Percentiles rank a stretch among this genome's conserved stretches.
Evolutionary conservation across 2,113 vertebrate genomes (phyloP).

Genomic region (Dipodomys merriami): DNA sequence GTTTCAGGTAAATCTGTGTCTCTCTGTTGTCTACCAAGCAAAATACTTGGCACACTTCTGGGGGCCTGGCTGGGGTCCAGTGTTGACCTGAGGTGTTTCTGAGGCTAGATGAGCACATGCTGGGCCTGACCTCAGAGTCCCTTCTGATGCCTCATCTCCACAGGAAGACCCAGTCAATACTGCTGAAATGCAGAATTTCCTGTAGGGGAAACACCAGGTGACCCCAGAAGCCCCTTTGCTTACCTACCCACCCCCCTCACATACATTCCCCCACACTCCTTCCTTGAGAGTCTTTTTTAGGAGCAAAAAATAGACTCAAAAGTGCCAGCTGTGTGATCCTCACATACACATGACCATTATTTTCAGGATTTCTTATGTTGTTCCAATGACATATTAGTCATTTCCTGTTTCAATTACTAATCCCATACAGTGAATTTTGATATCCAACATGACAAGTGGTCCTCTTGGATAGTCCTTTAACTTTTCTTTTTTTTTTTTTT

Average conservation of each 20-base stretch:
- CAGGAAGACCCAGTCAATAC: not conserved
- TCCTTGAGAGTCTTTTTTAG: too few species aligned
- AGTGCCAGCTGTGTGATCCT: not conserved
- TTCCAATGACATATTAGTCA: not conserved
- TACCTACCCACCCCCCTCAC: too few species aligned
- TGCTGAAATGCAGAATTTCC: not conserved
- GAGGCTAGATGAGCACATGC: rapidly evolving
- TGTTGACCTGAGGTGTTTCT: not conserved
- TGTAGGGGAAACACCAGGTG: not conserved
- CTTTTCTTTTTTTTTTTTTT: not conserved
- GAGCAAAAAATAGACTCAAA: too few species aligned
- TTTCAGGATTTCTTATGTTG: not conserved
- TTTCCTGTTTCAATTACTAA: not conserved
- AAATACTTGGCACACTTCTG: not conserved
- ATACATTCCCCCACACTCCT: too few species aligned
- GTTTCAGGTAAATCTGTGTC: not conserved
- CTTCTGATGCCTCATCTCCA: not conserved
- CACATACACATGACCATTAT: not conserved
- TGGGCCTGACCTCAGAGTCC: too few species aligned
- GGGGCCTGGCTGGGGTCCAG: not conserved
- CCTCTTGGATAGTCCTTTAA: not conserved
- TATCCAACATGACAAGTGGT: not conserved
- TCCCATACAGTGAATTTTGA: not conserved
- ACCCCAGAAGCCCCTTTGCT: not conserved
- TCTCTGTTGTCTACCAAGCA: not conserved